phyloP scores from a whole-genome alignment of 2,888 invertebrate species.

The Melieria crassipennis region DNA sequence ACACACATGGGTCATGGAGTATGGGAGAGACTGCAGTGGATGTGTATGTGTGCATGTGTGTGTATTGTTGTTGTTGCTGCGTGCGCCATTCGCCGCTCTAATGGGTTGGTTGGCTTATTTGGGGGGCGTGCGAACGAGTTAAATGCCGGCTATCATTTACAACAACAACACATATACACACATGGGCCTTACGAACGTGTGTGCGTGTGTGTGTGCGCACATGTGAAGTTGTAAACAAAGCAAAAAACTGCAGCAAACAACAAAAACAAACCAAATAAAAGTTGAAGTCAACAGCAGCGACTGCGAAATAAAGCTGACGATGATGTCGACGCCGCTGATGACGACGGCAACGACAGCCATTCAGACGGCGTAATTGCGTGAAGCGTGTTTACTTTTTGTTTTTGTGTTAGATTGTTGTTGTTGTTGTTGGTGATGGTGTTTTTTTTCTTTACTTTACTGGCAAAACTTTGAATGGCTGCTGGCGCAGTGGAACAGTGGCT shows the following conservation, averaged over 20 bases:
- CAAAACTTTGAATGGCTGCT: background rate
- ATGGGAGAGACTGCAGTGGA: constrained; percentile 6
- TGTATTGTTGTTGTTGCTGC: background rate
- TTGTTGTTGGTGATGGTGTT: background rate
- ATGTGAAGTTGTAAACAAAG: constrained; percentile 32
- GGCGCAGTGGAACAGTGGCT: background rate
- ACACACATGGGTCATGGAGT: background rate
- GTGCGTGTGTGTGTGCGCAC: background rate
- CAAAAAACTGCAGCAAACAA: background rate
- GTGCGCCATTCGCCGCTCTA: background rate
- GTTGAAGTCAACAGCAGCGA: constrained; percentile 26
- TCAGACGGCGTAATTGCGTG: constrained; percentile 51
- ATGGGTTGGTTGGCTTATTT: constrained; percentile 16
- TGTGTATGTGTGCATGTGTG: background rate
- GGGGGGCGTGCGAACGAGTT: constrained; percentile 42
- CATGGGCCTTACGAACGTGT: background rate
- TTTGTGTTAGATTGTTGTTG: background rate
- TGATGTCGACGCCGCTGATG: constrained; percentile 29
- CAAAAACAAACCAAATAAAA: constrained; percentile 11
- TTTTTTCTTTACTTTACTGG: background rate
- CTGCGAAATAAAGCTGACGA: background rate
- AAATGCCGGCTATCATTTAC: constrained; percentile 30
- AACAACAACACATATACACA: constrained; percentile 8
- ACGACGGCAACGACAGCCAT: constrained; percentile 47
- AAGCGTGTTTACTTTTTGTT: too few relatives aligned